A percentile compares a stretch with the other conserved stretches of the same genome.
Conservation (phyloP, 2,888 invertebrate species). For the Drosophila lutescens region DNA sequence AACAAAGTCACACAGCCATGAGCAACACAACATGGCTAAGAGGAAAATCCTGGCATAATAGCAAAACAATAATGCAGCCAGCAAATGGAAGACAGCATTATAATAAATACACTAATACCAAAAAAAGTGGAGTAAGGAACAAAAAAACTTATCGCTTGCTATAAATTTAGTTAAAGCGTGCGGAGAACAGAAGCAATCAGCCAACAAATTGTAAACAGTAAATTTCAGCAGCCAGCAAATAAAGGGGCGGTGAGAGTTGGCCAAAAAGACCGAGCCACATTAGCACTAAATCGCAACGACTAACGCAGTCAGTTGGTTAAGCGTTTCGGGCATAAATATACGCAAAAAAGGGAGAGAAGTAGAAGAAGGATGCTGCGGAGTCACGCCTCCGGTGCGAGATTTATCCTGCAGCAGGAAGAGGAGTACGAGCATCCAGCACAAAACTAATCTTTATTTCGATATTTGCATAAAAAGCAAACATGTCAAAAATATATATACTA, state of each 20-base stretch:
- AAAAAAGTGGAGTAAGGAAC: not conserved
- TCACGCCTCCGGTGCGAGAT: constrained; percentile 60
- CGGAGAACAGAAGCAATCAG: constrained; percentile 65
- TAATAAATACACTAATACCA: constrained; percentile 65
- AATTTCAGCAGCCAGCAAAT: constrained; percentile 57
- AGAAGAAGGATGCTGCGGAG: constrained; percentile 22
- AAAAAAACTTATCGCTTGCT: constrained; percentile 63
- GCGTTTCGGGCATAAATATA: constrained; percentile 70
- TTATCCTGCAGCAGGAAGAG: constrained; percentile 48
- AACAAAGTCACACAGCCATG: constrained; percentile 42
- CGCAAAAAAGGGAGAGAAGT: constrained; percentile 5
- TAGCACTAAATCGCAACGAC: constrained; percentile 75
- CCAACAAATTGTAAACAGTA: constrained; percentile 77
- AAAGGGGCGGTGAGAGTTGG: constrained; percentile 4
- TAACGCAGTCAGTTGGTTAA: constrained; percentile 77
- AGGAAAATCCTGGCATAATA: constrained; percentile 42
- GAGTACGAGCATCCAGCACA: constrained; percentile 5
- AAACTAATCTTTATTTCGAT: constrained; percentile 76
- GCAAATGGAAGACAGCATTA: constrained; percentile 52
- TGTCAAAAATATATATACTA: constrained; percentile 62
- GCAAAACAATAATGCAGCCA: constrained; percentile 68
- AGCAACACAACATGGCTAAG: constrained; percentile 9
- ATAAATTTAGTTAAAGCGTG: constrained; percentile 72
- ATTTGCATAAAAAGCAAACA: constrained; percentile 72
- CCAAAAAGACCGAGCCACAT: constrained; percentile 49